A percentile compares a stretch with the other conserved stretches of the same genome.
These are phyloP conservation scores for Sarcophaga variegata DNA, from an alignment of 2,888 invertebrate genomes.

Conservation along the genomic window DNA sequence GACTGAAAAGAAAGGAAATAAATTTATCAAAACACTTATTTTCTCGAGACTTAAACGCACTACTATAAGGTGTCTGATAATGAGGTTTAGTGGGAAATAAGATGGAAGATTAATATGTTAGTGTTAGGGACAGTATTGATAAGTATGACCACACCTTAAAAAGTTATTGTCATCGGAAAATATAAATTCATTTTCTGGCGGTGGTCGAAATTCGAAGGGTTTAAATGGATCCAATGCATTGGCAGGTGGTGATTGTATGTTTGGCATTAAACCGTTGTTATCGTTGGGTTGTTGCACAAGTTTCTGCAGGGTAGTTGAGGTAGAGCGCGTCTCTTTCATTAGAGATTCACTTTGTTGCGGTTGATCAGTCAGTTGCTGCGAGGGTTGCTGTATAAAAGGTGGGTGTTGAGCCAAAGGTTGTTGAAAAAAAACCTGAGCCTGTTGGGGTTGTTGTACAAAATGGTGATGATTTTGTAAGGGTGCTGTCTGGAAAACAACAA, in stretches of 20 bases:
- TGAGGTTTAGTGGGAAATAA: conserved; percentile 12
- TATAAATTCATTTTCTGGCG: conserved; percentile 50
- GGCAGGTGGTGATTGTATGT: conserved; percentile 51
- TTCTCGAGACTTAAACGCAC: neutral
- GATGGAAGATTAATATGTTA: neutral
- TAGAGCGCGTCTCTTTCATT: conserved; percentile 27
- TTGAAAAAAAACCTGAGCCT: conserved; percentile 10
- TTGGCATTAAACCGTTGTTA: neutral
- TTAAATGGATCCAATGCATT: conserved; percentile 70
- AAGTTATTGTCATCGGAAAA: conserved; percentile 49
- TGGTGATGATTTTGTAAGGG: conserved; percentile 1
- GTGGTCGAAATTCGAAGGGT: conserved; percentile 72
- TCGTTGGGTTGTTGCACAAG: conserved; percentile 19
- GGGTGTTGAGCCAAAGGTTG: neutral
- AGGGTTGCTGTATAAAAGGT: conserved; percentile 25
- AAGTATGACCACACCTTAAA: conserved; percentile 60
- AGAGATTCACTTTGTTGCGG: neutral
- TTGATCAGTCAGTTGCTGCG: neutral
- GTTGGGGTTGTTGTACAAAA: conserved; percentile 34
- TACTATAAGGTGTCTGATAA: neutral
- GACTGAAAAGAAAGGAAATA: conserved; percentile 13
- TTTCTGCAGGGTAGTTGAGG: neutral
- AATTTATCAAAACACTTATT: neutral
- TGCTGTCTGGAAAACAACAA: neutral
- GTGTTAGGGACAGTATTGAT: conserved; percentile 6